Evolutionary conservation across 35 echinoderm and acorn worm species (phyloP), one percentile per base, ranked within the genome.

Genomic region (Acanthaster planci): DNA sequence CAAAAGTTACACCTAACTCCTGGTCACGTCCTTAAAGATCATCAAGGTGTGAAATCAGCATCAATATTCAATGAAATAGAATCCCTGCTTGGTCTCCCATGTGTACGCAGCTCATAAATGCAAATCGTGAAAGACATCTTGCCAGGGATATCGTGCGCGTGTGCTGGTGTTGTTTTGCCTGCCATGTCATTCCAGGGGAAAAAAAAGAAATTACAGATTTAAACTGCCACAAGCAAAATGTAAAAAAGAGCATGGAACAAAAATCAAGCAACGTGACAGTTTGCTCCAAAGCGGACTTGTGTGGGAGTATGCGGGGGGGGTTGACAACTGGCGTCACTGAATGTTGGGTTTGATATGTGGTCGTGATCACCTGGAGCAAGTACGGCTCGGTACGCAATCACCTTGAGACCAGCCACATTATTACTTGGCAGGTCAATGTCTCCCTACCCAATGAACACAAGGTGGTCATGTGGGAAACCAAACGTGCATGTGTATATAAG

Each of bases 61-160:
- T 86, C 44, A 52, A 50, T 88, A 56, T 81, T 18, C 37, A 23
- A 44, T 60, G 53, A 55, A 88, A 53, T 72, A 26, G 78, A 88
- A 44, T 37, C 44, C 57, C 23, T 2, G 58, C 81, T 29, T 2
- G 15, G 52, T 26, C 35, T 35, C 26, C 7, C 26, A 59, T n/a
- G 23, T 72, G 18, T 72, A 34, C 26, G 21, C 18, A 31, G 64
- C 64, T 72, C 64, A 72, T 72, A 30, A 72, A 72, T 72, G 64
- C 64, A 72, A 72, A 72, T 72, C 64, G 30, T 34, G 15, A 34
- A 5, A 34, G 42, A 47, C 42, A 47, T 47, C 42, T 35, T 14
- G 64, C 34, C 26, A 26, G 22, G 64, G 22, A 27, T 72, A 14
- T 72, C 10, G 14, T 72, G n/a, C 10, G 64, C 12, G 42, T 47